Conservation (phyloP, 2,888 invertebrate genomes). For the Synergus gifuensis region DNA sequence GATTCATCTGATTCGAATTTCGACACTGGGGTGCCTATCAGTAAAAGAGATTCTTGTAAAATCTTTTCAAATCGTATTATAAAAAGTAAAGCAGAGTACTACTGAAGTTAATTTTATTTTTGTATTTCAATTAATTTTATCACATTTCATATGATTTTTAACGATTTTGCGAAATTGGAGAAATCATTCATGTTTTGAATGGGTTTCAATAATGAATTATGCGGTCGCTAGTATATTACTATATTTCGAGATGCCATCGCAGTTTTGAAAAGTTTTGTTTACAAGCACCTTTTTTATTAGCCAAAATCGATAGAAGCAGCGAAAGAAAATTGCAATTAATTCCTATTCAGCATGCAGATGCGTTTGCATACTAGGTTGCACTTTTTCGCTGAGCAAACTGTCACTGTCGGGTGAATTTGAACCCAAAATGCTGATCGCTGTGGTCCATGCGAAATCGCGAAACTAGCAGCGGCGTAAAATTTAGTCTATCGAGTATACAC, state of each 20-base stretch:
- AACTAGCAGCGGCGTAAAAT: constrained; percentile 72
- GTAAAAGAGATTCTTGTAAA: background rate
- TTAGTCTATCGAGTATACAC: constrained; percentile 62
- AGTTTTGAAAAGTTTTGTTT: too few species aligned
- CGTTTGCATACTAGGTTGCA: constrained; percentile 27
- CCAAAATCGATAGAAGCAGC: background rate
- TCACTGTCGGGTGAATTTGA: constrained; percentile 12
- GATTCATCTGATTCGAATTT: background rate
- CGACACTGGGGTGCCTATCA: background rate
- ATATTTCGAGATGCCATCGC: too few species aligned
- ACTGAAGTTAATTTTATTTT: too few species aligned
- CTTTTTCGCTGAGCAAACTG: constrained; percentile 33
- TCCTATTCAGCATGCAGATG: constrained; percentile 1
- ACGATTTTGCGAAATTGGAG: too few species aligned
- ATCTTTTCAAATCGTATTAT: background rate
- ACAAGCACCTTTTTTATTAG: background rate
- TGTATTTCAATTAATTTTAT: too few species aligned
- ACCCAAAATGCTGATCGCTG: constrained; percentile 54
- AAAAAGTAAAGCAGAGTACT: background rate
- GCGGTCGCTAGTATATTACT: too few species aligned
- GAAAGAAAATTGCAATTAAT: constrained; percentile 5
- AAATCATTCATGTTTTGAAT: too few species aligned
- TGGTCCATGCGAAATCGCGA: constrained; percentile 62
- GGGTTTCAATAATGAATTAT: too few species aligned
- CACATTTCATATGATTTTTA: too few species aligned